Base-by-base conservation (phyloP, 2,888 invertebrate genomes). In the Saturnia japonica region DNA sequence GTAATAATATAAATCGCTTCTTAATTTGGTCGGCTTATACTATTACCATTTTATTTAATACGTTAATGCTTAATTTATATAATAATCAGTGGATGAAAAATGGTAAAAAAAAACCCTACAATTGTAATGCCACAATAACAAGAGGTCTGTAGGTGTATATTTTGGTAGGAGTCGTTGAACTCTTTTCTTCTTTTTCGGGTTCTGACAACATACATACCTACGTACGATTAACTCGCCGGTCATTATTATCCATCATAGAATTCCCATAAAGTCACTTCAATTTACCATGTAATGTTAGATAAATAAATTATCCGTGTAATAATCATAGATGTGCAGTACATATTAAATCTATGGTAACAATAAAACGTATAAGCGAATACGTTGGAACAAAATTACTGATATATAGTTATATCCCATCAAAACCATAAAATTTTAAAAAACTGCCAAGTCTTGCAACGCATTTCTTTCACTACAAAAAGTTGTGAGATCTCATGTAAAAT, bases 81-180 rank as follows among this genome's bases (percentile, higher is more conserved):
- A 54, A n/a, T 2, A 54, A 22, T 54, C 22, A 22, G 9, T 22
- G 6, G 7, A 11, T 54, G 54, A 22, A 7, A 54, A 54, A 54
- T 22, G n/a, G 12, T 54, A 19, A 54, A 0, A 54, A 34, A 22
- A 3, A 54, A 22, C 8, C 51, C n/a, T 22, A 54, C 54, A 22
- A n/a, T 54, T 54, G 8, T 11, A n/a, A 22, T 11, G 22, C 11
- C n/a, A n/a, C 54, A 22, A 9, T 54, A 22, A 22, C 54, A 54
- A 22, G 54, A 54, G 54, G 34, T 40, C 34, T 64, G 40, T n/a
- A n/a, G n/a, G n/a, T n/a, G n/a, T 40, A 25, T 19, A 66, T 12
- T 34, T 40, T 22, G 51, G 14, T 34, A 70, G 4, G 25, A 71
- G 68, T 74, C 79, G 79, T 79, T 79, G 79, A 79, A 79, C 73